A percentile compares a stretch with the other conserved stretches of the same genome.
Conservation (phyloP, 2,797 vertebrate species). For the Podarcis siculus region DNA sequence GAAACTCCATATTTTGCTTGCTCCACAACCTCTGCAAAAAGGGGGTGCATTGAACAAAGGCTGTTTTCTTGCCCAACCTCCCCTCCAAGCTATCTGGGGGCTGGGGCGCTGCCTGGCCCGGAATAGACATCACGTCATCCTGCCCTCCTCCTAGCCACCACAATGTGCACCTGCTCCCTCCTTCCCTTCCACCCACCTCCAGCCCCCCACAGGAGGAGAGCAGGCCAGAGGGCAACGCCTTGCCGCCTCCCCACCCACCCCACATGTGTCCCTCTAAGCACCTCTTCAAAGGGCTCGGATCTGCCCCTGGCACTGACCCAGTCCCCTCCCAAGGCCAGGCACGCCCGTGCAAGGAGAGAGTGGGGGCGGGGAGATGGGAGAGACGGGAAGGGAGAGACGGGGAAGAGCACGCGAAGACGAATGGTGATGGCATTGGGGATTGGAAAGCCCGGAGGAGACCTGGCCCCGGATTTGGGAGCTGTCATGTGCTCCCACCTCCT, state of each 20-base stretch:
- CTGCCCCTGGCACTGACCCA: background rate
- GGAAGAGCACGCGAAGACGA: background rate
- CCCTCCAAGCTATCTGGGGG: slow-evolving; percentile 12
- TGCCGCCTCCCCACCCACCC: background rate
- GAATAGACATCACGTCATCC: slow-evolving; percentile 78
- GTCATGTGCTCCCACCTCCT: no score
- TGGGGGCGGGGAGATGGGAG: no score
- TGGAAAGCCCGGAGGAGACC: background rate
- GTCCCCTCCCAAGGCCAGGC: background rate
- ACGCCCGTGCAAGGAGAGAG: background rate
- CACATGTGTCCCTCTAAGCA: background rate
- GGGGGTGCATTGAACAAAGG: background rate
- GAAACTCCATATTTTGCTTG: background rate
- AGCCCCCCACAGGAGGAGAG: background rate
- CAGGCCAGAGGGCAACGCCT: background rate
- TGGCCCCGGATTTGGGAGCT: background rate
- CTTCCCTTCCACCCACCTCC: background rate
- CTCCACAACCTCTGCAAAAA: background rate
- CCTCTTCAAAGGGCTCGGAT: background rate
- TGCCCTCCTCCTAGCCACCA: slow-evolving; percentile 49
- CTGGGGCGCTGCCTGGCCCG: slow-evolving; percentile 61
- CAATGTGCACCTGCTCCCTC: slow-evolving; percentile 12
- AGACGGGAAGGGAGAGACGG: background rate
- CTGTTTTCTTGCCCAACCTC: background rate
- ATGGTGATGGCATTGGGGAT: background rate